phyloP scores from a whole-genome alignment of 2,888 invertebrate species.

The Diarsia dahlii region DNA sequence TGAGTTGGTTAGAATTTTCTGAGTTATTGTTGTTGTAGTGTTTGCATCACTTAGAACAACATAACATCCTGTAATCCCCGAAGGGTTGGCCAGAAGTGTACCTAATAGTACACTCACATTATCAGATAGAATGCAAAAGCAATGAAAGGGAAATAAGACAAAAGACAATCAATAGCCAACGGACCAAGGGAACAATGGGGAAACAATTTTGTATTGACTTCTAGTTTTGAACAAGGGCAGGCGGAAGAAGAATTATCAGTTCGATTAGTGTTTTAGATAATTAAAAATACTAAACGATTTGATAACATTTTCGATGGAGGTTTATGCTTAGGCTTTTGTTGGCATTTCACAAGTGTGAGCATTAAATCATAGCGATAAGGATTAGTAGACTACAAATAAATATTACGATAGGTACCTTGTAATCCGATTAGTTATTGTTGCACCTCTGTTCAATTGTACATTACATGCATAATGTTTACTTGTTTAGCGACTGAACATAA shows the following conservation, averaged over 20 bases:
- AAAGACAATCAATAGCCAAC: too few species aligned
- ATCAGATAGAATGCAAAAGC: too few species aligned
- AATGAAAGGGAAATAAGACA: too few species aligned
- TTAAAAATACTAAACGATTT: neutral
- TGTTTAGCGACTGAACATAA: neutral
- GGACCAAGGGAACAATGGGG: too few species aligned
- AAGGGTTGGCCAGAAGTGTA: too few species aligned
- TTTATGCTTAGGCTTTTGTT: neutral
- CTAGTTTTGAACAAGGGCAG: neutral
- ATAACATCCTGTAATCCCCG: too few species aligned
- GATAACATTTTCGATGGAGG: neutral
- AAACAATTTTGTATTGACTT: neutral
- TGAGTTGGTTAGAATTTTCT: neutral
- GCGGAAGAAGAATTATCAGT: neutral
- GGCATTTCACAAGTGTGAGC: neutral
- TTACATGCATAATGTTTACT: neutral
- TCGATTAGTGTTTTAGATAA: neutral
- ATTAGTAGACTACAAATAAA: neutral
- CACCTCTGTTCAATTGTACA: neutral
- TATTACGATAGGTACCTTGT: conserved; percentile 1
- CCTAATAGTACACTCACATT: too few species aligned
- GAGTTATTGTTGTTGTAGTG: too few species aligned
- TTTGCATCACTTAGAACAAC: too few species aligned
- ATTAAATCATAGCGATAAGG: neutral
- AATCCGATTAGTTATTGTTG: neutral